Evolutionary conservation across 2,113 vertebrate species (phyloP), one percentile per base, ranked within the genome.

Genomic region (Rutilus rutilus): DNA sequence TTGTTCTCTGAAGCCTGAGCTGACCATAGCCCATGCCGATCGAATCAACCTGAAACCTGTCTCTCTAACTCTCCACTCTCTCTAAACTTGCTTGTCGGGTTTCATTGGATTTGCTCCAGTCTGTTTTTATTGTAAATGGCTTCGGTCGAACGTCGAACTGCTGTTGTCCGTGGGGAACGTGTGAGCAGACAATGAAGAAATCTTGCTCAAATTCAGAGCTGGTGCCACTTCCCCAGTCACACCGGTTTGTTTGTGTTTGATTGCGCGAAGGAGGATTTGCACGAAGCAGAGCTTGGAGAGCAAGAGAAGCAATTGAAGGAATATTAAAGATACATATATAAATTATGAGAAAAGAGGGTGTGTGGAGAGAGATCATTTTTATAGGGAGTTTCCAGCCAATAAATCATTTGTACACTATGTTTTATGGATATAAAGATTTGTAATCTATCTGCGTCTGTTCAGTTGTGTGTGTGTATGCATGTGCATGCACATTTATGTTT

Each of bases 151-250:
- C 1, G 19, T 50, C 5, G 4, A 42, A 73, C 50, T 9, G 50
- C 42, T 2, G 30, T 75, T 81, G 54, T 86, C 85, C 27, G 10
- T 23, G 9, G 83, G 78, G 30, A 85, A 87, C 27, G 73, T 15
- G 27, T 2, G n/a, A n/a, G 21, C 25, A 88, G 85, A 90, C 91
- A 88, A 89, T 86, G 54, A 85, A 88, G 87, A 87, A 91, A 91
- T 92, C 87, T 87, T 83, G 76, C 80, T 88, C 47, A 86, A 91
- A 92, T 78, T 88, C 80, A 78, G 86, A 50, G 81, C 84, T 91
- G 91, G 88, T 89, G 84, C 89, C 62, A 64, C 67, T n/a, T 59
- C 89, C 54, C 74, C 71, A 57, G 64, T 85, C 78, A 57, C 47
- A 89, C 39, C 15, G 27, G 78, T 78, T 27, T 78, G 85, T 75